These are phyloP conservation scores for Junonia oenone DNA, from an alignment of 2,888 invertebrate species.

Conservation along the genomic window DNA sequence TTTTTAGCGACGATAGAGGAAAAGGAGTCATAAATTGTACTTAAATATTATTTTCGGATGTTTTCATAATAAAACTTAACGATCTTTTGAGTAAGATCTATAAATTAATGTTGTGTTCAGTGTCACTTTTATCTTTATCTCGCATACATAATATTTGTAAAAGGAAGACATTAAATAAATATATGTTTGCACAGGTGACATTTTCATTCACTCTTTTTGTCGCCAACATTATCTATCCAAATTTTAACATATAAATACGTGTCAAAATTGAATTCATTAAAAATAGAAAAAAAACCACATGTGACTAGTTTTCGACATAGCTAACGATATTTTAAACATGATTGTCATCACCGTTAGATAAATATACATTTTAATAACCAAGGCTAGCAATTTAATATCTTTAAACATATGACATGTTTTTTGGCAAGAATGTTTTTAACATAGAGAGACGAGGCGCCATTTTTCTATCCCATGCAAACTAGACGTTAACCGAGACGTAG, in stretches of 20 bases:
- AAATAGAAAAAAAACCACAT: constrained; percentile 30
- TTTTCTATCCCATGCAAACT: constrained; percentile 37
- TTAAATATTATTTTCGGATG: not conserved
- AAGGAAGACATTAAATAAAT: constrained; percentile 19
- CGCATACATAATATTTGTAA: constrained; percentile 11
- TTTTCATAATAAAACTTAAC: constrained; percentile 6
- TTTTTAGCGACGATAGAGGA: constrained; percentile 5
- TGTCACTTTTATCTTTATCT: constrained; percentile 12
- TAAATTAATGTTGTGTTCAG: constrained; percentile 18
- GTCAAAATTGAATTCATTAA: constrained; percentile 10
- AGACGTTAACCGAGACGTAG: constrained; percentile 43
- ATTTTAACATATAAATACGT: constrained; percentile 12
- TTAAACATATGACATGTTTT: constrained; percentile 46
- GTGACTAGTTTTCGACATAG: constrained; percentile 51
- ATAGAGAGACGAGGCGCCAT: constrained; percentile 58
- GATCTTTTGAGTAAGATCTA: constrained; percentile 9
- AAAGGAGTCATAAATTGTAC: not conserved
- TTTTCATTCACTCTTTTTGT: constrained; percentile 12
- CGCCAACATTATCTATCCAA: not conserved
- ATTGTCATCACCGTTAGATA: constrained; percentile 22
- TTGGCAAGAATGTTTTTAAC: constrained; percentile 56
- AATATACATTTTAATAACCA: constrained; percentile 22
- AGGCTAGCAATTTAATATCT: constrained; percentile 35
- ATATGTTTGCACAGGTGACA: constrained; percentile 16
- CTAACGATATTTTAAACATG: constrained; percentile 31